Conservation (phyloP, 2,888 invertebrate species). For the Stenchaetothrips biformis region DNA sequence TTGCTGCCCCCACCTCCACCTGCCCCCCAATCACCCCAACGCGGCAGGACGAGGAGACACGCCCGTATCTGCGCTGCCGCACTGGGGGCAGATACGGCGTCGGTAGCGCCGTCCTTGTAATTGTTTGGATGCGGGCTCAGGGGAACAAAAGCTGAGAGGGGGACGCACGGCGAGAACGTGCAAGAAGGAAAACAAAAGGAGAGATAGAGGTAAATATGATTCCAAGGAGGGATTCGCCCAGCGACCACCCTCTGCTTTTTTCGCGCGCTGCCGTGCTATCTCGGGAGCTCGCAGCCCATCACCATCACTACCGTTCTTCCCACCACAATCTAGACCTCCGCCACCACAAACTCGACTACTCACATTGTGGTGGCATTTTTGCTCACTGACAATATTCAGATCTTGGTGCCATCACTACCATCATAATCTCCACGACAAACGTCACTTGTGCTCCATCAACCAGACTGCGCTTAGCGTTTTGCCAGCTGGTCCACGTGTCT, state of each 20-base stretch:
- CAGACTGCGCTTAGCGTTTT: no score
- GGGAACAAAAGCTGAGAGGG: neutral
- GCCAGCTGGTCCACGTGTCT: neutral
- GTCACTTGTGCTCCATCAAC: no score
- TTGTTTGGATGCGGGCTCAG: neutral
- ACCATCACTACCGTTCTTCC: no score
- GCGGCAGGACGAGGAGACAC: no score
- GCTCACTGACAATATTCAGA: neutral
- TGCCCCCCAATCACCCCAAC: no score
- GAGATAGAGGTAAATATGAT: constrained; percentile 21
- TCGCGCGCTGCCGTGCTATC: neutral
- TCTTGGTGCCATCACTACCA: neutral
- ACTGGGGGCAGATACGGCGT: no score
- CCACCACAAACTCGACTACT: neutral
- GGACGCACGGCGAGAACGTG: neutral
- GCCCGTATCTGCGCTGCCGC: neutral
- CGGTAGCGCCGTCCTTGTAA: no score
- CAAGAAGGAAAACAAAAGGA: neutral
- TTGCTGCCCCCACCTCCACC: no score
- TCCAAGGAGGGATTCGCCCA: neutral
- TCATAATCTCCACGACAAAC: neutral
- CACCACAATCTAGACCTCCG: neutral
- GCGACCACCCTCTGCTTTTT: neutral
- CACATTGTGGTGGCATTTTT: neutral
- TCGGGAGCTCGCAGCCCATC: no score